phyloP scores from a whole-genome alignment of 2,797 vertebrate species.

The Tolypeutes matacus region DNA sequence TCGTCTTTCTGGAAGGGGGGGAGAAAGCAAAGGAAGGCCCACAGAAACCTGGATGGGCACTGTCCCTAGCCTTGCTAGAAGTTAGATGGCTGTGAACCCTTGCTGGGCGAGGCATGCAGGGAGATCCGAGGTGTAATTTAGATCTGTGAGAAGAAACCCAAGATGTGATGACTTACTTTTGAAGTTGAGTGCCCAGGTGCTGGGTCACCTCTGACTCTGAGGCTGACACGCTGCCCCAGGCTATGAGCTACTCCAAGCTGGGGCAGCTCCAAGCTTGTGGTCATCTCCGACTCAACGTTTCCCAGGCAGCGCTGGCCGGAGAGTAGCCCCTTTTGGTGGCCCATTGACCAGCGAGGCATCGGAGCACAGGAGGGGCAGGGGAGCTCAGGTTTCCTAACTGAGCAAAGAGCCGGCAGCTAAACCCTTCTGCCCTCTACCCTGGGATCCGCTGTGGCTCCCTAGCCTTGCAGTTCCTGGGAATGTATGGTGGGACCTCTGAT shows the following conservation, averaged over 20 bases:
- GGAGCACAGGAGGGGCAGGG: too few relatives aligned
- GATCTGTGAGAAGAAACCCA: slow-evolving; percentile 17
- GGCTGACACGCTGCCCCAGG: background rate
- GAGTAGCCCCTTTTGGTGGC: background rate
- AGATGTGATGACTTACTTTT: background rate
- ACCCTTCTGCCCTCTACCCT: background rate
- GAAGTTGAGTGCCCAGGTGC: background rate
- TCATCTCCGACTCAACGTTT: background rate
- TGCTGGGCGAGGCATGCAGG: background rate
- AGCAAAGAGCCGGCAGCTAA: background rate
- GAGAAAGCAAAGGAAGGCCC: background rate
- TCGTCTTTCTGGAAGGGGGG: background rate
- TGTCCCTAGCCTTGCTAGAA: background rate
- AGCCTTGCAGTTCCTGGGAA: background rate
- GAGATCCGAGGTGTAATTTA: background rate
- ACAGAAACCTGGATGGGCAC: background rate
- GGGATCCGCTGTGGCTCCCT: background rate
- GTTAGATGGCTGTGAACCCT: background rate
- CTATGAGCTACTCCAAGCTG: background rate
- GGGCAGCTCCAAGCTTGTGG: background rate
- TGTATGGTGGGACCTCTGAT: background rate
- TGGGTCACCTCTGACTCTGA: background rate
- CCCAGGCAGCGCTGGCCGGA: background rate
- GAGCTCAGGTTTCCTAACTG: background rate
- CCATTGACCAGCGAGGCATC: background rate